Conservation (phyloP, 2,113 vertebrate genomes). For the Prietella phreatophila region DNA sequence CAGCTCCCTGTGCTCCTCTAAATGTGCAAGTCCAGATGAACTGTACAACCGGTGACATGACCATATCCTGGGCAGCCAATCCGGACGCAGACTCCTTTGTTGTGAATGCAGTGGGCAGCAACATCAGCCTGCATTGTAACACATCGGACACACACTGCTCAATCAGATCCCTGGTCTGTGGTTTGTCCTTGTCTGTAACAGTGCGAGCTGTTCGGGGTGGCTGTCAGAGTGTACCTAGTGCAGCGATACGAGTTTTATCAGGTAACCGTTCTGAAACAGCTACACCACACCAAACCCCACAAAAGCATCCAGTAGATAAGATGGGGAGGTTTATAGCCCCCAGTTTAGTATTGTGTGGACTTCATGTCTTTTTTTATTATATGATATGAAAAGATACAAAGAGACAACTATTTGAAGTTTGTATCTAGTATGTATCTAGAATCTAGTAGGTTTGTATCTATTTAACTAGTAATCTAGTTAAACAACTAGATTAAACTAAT, state of each 20-base stretch:
- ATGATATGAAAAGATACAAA: neutral
- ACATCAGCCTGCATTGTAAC: conserved; percentile 56
- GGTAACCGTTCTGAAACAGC: conserved; percentile 55
- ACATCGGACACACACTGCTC: conserved; percentile 57
- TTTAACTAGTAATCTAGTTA: neutral
- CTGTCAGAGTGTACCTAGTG: conserved; percentile 64
- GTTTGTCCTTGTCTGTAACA: conserved; percentile 62
- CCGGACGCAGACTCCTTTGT: conserved; percentile 62
- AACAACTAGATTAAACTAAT: neutral
- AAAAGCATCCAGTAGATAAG: neutral
- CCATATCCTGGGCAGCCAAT: conserved; percentile 66
- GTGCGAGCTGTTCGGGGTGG: conserved; percentile 56
- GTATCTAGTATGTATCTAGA: too few species aligned
- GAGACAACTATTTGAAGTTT: neutral
- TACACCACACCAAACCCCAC: neutral
- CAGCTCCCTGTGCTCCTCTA: conserved; percentile 69
- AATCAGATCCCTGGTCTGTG: conserved; percentile 62
- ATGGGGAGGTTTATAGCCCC: neutral
- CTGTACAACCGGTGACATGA: conserved; percentile 57
- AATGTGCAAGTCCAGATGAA: conserved; percentile 49
- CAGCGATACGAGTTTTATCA: conserved; percentile 50
- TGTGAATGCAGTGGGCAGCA: conserved; percentile 56
- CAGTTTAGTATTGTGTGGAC: neutral
- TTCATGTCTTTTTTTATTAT: neutral
- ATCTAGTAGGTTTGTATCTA: too few species aligned